Conservation (phyloP, 2,888 invertebrate genomes). For the Andrena bicolor region DNA sequence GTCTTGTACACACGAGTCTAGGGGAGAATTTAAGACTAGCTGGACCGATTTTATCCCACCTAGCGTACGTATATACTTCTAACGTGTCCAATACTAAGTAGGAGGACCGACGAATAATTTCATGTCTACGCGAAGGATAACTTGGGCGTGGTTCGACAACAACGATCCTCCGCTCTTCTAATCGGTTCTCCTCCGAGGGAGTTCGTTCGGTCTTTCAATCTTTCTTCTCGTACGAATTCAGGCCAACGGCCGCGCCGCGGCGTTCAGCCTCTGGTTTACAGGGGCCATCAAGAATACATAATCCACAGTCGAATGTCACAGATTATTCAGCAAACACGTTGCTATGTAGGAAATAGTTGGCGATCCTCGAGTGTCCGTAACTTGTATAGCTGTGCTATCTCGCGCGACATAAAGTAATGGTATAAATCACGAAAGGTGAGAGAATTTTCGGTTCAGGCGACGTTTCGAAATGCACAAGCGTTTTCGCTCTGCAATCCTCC, state of each 20-base stretch:
- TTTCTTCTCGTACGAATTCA: constrained; percentile 62
- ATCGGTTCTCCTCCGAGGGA: constrained; percentile 59
- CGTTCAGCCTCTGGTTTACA: constrained; percentile 40
- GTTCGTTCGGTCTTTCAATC: constrained; percentile 50
- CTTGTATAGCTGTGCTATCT: neutral
- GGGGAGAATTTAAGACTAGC: no score
- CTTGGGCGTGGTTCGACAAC: constrained; percentile 56
- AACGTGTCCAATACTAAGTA: no score
- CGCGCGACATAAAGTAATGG: no score
- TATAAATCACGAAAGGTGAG: no score
- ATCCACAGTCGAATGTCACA: constrained; percentile 9
- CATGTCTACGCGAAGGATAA: constrained; percentile 35
- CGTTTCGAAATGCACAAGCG: no score
- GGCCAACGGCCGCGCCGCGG: constrained; percentile 29
- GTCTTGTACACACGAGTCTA: no score
- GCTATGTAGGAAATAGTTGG: no score
- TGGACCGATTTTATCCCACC: no score
- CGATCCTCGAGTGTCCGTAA: neutral
- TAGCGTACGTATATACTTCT: no score
- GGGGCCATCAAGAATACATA: constrained; percentile 35
- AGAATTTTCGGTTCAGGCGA: no score
- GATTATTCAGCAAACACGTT: constrained; percentile 20
- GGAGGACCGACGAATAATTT: constrained; percentile 42
- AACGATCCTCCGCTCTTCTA: constrained; percentile 52
- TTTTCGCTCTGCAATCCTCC: no score